phyloP scores from a whole-genome alignment of 2,113 vertebrate genomes.

The Panthera leo region DNA sequence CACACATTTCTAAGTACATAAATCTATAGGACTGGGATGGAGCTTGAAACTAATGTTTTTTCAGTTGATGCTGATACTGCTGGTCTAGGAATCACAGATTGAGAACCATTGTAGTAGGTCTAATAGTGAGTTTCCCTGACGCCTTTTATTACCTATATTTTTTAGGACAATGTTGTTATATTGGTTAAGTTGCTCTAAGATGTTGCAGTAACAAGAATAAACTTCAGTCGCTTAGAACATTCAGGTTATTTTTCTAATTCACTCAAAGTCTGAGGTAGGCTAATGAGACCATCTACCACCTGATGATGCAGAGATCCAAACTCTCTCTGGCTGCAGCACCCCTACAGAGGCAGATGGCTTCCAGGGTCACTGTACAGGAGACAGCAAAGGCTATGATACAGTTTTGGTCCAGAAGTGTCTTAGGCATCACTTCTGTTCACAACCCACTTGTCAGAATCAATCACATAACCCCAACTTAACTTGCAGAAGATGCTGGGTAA shows the following conservation, averaged over 20 bases:
- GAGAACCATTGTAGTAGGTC: not conserved
- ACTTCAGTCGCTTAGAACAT: not conserved
- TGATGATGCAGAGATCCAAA: not conserved
- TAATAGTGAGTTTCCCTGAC: not conserved
- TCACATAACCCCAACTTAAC: not conserved
- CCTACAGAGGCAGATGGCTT: not conserved
- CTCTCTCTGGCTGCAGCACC: not conserved
- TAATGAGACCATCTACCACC: not conserved
- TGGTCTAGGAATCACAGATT: not conserved
- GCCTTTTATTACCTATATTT: not conserved
- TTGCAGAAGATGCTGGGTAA: not conserved
- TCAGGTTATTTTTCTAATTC: not conserved
- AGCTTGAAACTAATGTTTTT: not conserved
- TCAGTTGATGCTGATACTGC: not conserved
- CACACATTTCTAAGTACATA: fast-evolving
- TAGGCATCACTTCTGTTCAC: not conserved
- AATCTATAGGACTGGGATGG: no score
- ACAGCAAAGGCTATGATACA: not conserved
- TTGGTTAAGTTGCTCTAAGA: not conserved
- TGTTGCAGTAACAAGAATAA: not conserved
- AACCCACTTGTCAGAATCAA: not conserved
- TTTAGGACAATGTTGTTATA: not conserved
- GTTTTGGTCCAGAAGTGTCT: not conserved
- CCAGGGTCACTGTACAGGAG: not conserved
- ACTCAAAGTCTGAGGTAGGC: not conserved